Percentiles rank a stretch among this genome's conserved stretches.
phyloP scores from a whole-genome alignment of 2,888 invertebrate species.

The Andrena hattorfiana region DNA sequence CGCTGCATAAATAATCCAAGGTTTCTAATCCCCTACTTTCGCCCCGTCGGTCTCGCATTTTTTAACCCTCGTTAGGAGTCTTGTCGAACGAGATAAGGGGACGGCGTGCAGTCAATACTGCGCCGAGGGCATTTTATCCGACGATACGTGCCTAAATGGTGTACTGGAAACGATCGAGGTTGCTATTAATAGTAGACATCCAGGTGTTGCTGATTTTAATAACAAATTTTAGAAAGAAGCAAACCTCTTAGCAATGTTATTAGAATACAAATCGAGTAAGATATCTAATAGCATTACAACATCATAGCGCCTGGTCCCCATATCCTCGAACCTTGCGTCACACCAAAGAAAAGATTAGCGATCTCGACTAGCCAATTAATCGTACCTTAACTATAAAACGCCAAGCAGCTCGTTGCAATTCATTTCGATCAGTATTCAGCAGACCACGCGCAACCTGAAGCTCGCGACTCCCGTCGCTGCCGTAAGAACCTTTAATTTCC shows the following conservation, averaged over 20 bases:
- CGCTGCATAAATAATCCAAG: slow-evolving; percentile 62
- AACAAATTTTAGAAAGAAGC: neutral
- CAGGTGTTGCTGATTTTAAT: neutral
- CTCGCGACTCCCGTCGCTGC: neutral
- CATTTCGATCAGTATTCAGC: slow-evolving; percentile 12
- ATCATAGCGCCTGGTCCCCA: too few relatives aligned
- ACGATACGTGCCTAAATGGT: neutral
- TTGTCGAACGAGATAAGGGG: slow-evolving; percentile 45
- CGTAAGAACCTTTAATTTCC: slow-evolving; percentile 15
- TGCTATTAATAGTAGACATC: neutral
- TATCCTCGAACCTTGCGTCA: neutral
- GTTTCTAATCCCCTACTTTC: slow-evolving; percentile 59
- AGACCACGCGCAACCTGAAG: neutral
- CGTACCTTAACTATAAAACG: neutral
- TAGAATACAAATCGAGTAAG: neutral
- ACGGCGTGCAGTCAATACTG: slow-evolving; percentile 19
- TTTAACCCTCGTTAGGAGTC: slow-evolving; percentile 56
- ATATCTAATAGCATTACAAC: neutral
- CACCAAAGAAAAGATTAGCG: neutral
- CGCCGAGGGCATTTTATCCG: slow-evolving; percentile 23
- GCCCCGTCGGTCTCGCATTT: slow-evolving; percentile 47
- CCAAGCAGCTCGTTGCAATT: too few relatives aligned
- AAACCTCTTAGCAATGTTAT: neutral
- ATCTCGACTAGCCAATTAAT: neutral
- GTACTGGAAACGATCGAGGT: slow-evolving; percentile 2